Evolutionary conservation across 2,797 vertebrate genomes (phyloP).

Genomic region (Gymnothorax javanicus): DNA sequence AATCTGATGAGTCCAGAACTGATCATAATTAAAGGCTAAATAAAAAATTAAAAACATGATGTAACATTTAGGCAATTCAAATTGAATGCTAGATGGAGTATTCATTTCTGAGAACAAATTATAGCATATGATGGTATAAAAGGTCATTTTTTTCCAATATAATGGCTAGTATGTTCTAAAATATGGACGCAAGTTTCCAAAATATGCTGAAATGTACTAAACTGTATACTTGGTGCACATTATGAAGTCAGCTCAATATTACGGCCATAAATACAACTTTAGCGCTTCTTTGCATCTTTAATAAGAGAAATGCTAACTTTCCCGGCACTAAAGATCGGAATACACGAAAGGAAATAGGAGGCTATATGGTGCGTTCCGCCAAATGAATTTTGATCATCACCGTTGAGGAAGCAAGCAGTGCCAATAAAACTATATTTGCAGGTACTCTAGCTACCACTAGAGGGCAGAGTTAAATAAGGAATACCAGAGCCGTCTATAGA

Average conservation of each 20-base stretch:
- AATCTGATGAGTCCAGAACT: no score
- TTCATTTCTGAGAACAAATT: not conserved
- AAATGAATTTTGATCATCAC: not conserved
- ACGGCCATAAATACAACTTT: no score
- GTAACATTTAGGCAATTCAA: not conserved
- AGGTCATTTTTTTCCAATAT: not conserved
- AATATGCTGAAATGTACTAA: not conserved
- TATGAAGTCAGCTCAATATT: not conserved
- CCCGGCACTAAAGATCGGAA: not conserved
- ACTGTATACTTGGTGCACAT: not conserved
- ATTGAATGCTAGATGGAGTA: not conserved
- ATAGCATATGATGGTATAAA: not conserved
- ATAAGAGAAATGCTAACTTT: not conserved
- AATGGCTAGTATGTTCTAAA: not conserved
- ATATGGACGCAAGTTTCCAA: not conserved
- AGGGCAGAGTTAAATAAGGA: conserved; percentile 61
- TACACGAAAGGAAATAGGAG: not conserved
- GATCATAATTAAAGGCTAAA: no score
- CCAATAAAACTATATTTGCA: not conserved
- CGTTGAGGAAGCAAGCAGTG: not conserved
- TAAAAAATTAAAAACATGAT: no score
- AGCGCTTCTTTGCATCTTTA: not conserved
- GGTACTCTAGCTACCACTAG: conserved; percentile 59
- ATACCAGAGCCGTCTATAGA: not conserved
- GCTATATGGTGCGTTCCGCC: not conserved